Base-by-base conservation (phyloP, 2,797 vertebrate genomes). In the Tenualosa ilisha region DNA sequence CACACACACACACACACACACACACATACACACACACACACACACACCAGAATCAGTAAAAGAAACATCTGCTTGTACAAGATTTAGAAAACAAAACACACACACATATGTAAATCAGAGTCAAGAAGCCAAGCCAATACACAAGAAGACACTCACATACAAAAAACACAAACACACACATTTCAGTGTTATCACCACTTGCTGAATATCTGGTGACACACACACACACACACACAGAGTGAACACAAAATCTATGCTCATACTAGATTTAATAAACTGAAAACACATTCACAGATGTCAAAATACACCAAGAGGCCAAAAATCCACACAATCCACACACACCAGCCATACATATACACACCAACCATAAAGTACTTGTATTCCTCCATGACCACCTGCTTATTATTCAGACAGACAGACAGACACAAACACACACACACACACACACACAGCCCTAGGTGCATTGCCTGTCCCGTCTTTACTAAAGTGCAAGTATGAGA, bases 21-120 rank as follows among this genome's bases (percentile, higher is more conserved):
- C 59, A 24, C n/a, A 88, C 15, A 84, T 0, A 84, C 51, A 82
- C 20, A 84, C 7, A 86, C 49, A 86, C 24, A 72, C 26, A 72
- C 65, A 26, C 61, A 7, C 59, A 24, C n/a, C 20, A 6, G 61
- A 26, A 0, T 63, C n/a, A 63, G 61, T 6, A 59, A 24, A 24
- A 26, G n/a, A 63, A 63, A 63, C 61, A 63, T 17, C 3, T 22
- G 17, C 59, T 22, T 6, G 24, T 7, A 63, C 61, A 3, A 63
- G 15, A 22, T 5, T 26, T 9, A n/a, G 24, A 8, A 63, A n/a
- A 63, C n/a, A 63, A 63, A n/a, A 24, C n/a, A 63, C 22, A 61
- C 59, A 61, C 22, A 26, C 61, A 63, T n/a, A 63, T n/a, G 24
- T 6, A 63, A 3, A 63, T 6, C 20, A 59, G 56, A 20, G 56